phyloP scores from a whole-genome alignment of 2,888 invertebrate species.

The Limnephilus marmoratus region DNA sequence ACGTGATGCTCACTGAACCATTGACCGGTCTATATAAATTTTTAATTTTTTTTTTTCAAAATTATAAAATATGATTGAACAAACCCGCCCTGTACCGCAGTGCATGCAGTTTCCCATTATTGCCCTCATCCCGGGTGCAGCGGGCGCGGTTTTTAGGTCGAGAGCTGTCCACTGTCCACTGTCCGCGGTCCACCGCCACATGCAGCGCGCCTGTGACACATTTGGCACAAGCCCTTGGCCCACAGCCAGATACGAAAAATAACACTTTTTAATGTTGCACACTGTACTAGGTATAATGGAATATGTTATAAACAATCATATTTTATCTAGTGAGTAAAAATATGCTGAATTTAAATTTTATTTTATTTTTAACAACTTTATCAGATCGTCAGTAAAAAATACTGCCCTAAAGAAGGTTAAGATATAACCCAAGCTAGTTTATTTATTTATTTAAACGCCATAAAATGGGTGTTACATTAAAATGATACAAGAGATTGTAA shows the following conservation, averaged over 20 bases:
- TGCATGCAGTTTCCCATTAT: background rate
- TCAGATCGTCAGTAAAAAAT: too few species aligned
- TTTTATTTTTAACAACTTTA: too few species aligned
- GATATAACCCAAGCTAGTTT: too few species aligned
- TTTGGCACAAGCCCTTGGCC: slow-evolving; percentile 51
- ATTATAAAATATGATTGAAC: background rate
- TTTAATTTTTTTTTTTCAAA: background rate
- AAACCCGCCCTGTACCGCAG: background rate
- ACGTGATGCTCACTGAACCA: too few species aligned
- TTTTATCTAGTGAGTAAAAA: background rate
- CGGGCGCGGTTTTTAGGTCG: slow-evolving; percentile 40
- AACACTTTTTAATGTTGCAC: background rate
- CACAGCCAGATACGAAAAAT: slow-evolving; percentile 20
- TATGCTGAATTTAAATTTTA: too few species aligned
- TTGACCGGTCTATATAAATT: too few species aligned
- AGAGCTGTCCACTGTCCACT: background rate
- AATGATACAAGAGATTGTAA: too few species aligned
- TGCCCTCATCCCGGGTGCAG: background rate
- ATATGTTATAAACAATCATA: background rate
- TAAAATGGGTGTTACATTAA: too few species aligned
- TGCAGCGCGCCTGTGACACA: slow-evolving; percentile 54
- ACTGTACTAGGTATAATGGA: background rate
- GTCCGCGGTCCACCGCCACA: background rate
- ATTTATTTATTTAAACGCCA: too few species aligned
- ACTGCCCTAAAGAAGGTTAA: too few species aligned